Conservation (phyloP, 2,113 vertebrate species). For the Burhinus bistriatus region DNA sequence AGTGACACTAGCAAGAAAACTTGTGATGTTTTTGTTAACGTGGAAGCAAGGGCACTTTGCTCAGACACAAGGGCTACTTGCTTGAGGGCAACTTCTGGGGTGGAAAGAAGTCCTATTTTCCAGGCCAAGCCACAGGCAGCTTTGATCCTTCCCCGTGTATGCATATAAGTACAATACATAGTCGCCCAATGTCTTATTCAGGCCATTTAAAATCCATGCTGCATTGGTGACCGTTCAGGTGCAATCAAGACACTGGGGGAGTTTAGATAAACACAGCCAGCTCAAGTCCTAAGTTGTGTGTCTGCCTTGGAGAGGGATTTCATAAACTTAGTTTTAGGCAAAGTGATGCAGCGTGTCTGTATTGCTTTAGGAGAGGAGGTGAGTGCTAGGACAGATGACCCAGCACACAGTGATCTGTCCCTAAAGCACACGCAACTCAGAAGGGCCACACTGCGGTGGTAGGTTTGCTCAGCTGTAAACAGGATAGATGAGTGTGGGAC, state of each 20-base stretch:
- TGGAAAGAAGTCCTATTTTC: not conserved
- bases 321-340: not conserved
- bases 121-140: rapidly evolving
- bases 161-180: not conserved
- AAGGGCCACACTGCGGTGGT: not conserved
- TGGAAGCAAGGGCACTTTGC: not conserved
- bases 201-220: not conserved
- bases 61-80: not conserved
- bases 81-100: not conserved
- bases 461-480: not conserved
- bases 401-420: too few relatives aligned
- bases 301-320: not conserved
- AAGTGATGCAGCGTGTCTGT: not conserved
- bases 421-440: not conserved
- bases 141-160: not conserved
- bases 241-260: not conserved
- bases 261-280: not conserved
- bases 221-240: not conserved
- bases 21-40: not conserved
- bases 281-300: rapidly evolving
- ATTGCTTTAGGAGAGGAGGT: not conserved
- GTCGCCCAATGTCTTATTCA: not conserved
- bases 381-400: not conserved
- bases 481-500: not conserved
- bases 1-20: not conserved